Base-by-base conservation (phyloP, 2,797 vertebrate genomes). In the Arremon brunneinucha region DNA sequence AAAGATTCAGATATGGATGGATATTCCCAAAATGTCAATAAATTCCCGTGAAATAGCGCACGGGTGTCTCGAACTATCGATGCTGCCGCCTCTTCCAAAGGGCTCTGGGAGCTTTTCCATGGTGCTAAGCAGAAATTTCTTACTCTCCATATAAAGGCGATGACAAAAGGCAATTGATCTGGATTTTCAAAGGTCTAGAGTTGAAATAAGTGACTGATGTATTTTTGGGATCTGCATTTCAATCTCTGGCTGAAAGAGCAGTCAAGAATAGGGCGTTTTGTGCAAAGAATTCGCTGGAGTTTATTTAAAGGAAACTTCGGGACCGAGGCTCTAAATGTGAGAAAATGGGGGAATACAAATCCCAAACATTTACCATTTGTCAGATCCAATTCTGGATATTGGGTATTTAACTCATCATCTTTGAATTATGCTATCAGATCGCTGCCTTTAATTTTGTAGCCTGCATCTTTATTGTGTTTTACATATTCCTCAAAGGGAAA, bases 111-210 rank as follows among this genome's bases (percentile, higher is more conserved):
- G 79, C 82, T 93, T 70, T 93, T 43, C 91, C 68, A 1, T 4
- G 47, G 47, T 7, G 55, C 56, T 81, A 19, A 91, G 93, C 59
- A 83, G 74, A 91, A 93, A 93, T 94, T 69, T 94, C 83, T 91
- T 85, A 43, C 72, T 70, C 79, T 70, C 62, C 71, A 0, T 79
- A 24, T 92, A 74, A 95, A 96, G 69, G 82, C 46, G 34, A 69
- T 92, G 95, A 96, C 83, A 96, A 96, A 96, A 97, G 92, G 64
- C 95, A 90, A 95, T 94, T 94, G 94, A 96, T 97, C 74, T 93
- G 93, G 83, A 78, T 92, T 96, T 97, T 97, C 94, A 97, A 92
- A 95, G 96, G 94, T 95, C 82, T n/a, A 77, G 93, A 97, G 70
- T 94, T 91, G 95, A 96, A 97, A 94, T 82, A 92, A 97, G 90